These are phyloP conservation scores for Apteryx mantelli DNA, from an alignment of 2,113 vertebrate species.

Conservation along the genomic window DNA sequence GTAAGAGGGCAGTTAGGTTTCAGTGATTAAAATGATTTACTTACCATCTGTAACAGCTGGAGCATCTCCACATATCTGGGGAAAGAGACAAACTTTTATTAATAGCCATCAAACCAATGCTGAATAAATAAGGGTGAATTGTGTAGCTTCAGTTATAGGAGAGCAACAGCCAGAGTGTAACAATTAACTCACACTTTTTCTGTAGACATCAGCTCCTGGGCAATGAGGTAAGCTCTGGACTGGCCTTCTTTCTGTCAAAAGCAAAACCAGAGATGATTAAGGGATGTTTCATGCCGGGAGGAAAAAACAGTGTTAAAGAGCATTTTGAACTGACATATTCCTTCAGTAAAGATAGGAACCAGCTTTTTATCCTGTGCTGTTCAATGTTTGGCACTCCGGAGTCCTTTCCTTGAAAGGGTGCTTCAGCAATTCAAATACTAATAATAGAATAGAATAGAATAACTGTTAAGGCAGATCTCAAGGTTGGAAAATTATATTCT, in stretches of 20 bases:
- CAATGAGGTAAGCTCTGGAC: slow-evolving; percentile 86
- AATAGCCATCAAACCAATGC: neutral
- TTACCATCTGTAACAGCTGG: slow-evolving; percentile 83
- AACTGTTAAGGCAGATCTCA: neutral
- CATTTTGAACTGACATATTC: neutral
- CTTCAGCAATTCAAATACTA: neutral
- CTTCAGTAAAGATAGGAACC: neutral
- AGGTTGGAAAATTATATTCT: neutral
- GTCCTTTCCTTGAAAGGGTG: neutral
- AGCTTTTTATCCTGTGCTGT: neutral
- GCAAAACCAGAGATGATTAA: slow-evolving; percentile 25
- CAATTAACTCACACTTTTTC: slow-evolving; percentile 87
- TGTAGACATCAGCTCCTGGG: slow-evolving; percentile 86
- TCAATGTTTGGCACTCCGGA: neutral
- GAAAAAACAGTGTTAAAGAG: neutral
- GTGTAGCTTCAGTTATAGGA: neutral
- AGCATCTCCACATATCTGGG: slow-evolving; percentile 88
- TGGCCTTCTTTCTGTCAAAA: slow-evolving; percentile 86
- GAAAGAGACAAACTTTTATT: slow-evolving; percentile 65
- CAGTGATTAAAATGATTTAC: slow-evolving; percentile 61
- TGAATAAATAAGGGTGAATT: slow-evolving; percentile 5
- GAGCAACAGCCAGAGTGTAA: neutral
- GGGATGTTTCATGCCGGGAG: neutral
- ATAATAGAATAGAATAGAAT: neutral
- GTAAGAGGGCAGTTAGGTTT: slow-evolving; percentile 30